A percentile compares a stretch with the other conserved stretches of the same genome.
These are phyloP conservation scores for Austrolebias charrua DNA, from an alignment of 2,797 vertebrate species.

Conservation along the genomic window DNA sequence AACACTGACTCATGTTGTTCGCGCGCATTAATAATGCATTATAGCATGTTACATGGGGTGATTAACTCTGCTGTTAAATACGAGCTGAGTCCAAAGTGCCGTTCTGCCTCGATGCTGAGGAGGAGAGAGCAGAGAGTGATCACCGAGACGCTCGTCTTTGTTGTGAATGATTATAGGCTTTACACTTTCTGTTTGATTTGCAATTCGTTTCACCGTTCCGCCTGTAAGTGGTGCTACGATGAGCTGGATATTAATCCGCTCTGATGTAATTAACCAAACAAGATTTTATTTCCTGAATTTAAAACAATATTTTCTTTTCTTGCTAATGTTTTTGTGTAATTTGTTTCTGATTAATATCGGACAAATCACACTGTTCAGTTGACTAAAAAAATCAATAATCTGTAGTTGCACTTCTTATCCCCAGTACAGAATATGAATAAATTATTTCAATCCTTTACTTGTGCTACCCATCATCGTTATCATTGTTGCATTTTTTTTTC, in stretches of 20 bases:
- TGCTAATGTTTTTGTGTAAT: background rate
- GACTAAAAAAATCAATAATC: too few species aligned
- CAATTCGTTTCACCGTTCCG: constrained; percentile 50
- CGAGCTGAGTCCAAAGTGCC: constrained; percentile 51
- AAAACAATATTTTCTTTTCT: constrained; percentile 1
- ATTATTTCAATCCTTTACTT: too few species aligned
- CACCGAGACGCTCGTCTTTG: constrained; percentile 55
- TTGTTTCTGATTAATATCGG: too few species aligned
- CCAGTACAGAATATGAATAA: too few species aligned
- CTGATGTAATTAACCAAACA: constrained; percentile 19
- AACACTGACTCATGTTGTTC: constrained; percentile 66
- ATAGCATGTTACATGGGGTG: constrained; percentile 62
- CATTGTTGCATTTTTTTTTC: too few species aligned
- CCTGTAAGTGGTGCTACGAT: constrained; percentile 40
- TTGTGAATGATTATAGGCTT: constrained; percentile 66
- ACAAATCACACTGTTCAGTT: too few species aligned
- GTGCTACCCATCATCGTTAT: too few species aligned
- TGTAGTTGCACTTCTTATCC: too few species aligned
- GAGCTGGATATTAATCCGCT: constrained; percentile 45
- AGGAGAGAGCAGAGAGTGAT: constrained; percentile 43
- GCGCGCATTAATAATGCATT: constrained; percentile 72
- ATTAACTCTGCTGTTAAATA: constrained; percentile 68
- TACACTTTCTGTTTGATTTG: constrained; percentile 43
- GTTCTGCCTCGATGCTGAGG: constrained; percentile 41
- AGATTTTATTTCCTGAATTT: constrained; percentile 26